Evolutionary conservation across 2,113 vertebrate species (phyloP), one percentile per base, ranked within the genome.

Genomic region (Saimiri boliviensis): DNA sequence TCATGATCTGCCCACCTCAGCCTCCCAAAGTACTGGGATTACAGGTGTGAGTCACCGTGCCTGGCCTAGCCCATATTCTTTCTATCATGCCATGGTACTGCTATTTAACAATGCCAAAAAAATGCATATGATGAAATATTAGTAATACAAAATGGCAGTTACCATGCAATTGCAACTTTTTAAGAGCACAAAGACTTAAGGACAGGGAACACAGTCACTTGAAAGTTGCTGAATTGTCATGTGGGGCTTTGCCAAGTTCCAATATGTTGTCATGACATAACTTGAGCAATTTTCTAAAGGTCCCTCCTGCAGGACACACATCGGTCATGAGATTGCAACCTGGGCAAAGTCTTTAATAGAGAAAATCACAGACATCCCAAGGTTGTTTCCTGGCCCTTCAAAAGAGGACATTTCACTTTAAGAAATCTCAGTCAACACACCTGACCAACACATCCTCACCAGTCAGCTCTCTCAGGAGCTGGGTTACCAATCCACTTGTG

Each of bases 361-460:
- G 25, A 79, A 90, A 56, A 37, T 37, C 30, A 95, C 6, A 25
- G 9, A 73, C 73, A 60, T 42, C 35, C 40, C 60, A 73, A 54
- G 37, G 19, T 10, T 54, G 49, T 27, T 52, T 79, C 40, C 8
- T 20, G 21, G 63, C 12, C 54, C 58, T 89, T 45, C 11, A 60
- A 76, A 84, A 94, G 42, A 96, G 27, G 70, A 25, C 3, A 40
- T 37, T 86, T 42, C 5, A 11, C 17, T 92, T 86, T 79, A 60
- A 35, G 86, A 82, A 77, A 37, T 96, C 71, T 56, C n/a, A 19
- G 2, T 35, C 40, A 77, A 98, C 98, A 0, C 85, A 99, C 99
- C 99, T 99, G 98, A 99, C 98, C 40, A 99, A 98, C 6, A 99
- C 94, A 79, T 99, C 99, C 0, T 99, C 99, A 92, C 99, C 99